Evolutionary conservation across 2,797 vertebrate species (phyloP).

Genomic region (Muscicapa comitata): DNA sequence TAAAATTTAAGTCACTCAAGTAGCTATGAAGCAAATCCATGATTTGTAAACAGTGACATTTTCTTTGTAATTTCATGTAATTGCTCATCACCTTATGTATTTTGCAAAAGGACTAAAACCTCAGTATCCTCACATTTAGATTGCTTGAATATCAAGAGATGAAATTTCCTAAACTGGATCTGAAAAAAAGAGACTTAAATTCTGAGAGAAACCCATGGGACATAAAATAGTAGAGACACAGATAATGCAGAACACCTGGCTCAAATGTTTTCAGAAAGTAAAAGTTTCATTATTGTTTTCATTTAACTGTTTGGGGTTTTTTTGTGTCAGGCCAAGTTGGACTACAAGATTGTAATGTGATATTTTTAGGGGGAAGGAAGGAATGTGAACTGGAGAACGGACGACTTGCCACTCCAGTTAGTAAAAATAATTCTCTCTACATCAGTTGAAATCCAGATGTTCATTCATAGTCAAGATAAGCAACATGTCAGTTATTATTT

Average conservation of each 20-base stretch:
- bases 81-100: background rate
- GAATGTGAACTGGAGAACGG: background rate
- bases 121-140: background rate
- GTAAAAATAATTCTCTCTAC: background rate
- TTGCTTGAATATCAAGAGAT: background rate
- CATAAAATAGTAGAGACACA: background rate
- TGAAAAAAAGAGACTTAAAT: background rate
- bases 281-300: background rate
- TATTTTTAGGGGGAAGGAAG: rapidly evolving
- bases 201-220: background rate
- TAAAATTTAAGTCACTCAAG: background rate
- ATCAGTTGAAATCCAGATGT: background rate
- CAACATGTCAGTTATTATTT: background rate
- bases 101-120: background rate
- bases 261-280: background rate
- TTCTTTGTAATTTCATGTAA: background rate
- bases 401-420: background rate
- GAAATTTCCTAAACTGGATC: background rate
- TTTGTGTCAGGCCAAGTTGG: background rate
- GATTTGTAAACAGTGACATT: background rate
- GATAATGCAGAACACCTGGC: background rate
- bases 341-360: background rate
- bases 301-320: background rate
- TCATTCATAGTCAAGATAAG: background rate
- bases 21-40: background rate